These are phyloP conservation scores for Drosophila tropicalis DNA, from an alignment of 1,140 invertebrate genomes.

Conservation along the genomic window DNA sequence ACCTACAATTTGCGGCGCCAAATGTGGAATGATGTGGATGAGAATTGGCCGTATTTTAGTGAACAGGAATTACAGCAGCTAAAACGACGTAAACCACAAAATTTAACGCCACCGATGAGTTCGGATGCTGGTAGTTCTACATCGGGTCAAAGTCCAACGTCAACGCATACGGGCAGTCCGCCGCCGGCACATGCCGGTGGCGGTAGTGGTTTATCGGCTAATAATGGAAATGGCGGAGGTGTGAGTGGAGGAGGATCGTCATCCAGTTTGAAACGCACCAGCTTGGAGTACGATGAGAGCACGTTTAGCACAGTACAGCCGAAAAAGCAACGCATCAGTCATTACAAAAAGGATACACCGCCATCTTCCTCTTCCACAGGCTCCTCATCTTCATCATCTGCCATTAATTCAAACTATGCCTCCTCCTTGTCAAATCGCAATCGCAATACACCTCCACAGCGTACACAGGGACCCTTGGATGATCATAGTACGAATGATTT, in stretches of 20 bases:
- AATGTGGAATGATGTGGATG: constrained; percentile 95
- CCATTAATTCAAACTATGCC: constrained; percentile 15
- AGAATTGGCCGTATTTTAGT: constrained; percentile 96
- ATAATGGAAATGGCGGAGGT: background rate
- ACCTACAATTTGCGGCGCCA: constrained; percentile 92
- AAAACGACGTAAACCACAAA: constrained; percentile 94
- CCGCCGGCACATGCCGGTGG: constrained; percentile 84
- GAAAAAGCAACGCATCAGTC: constrained; percentile 92
- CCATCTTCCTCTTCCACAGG: constrained; percentile 36
- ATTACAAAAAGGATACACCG: constrained; percentile 86
- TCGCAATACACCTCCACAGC: constrained; percentile 69
- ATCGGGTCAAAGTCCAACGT: constrained; percentile 88
- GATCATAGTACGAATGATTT: constrained; percentile 72
- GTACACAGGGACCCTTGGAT: constrained; percentile 59
- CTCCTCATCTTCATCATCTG: constrained; percentile 15
- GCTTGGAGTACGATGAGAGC: constrained; percentile 85
- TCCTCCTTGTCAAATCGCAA: constrained; percentile 52
- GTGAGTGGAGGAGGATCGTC: constrained; percentile 77
- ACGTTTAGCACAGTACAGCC: constrained; percentile 83
- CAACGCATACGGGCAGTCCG: constrained; percentile 87
- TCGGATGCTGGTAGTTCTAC: constrained; percentile 88
- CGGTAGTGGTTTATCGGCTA: constrained; percentile 14
- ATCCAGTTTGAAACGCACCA: constrained; percentile 80
- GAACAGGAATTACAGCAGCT: constrained; percentile 94
- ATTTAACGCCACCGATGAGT: constrained; percentile 92